Evolutionary conservation across 2,888 invertebrate species (phyloP).

Genomic region (Zonitis immaculata): DNA sequence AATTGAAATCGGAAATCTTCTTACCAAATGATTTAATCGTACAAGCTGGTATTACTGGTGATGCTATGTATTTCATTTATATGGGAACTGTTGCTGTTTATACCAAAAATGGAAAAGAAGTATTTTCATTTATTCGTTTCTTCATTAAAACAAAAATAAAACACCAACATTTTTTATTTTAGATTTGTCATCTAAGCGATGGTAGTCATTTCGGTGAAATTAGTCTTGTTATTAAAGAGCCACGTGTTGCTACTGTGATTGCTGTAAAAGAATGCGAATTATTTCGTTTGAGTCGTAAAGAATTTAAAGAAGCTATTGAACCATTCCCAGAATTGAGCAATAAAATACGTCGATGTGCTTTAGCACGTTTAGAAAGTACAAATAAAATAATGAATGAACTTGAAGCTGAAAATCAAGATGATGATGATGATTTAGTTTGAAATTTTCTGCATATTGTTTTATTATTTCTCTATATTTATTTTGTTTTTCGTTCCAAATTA

Average conservation of each 20-base stretch:
- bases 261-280: slow-evolving; percentile 50
- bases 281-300: slow-evolving; percentile 40
- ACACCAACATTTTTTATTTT: no score
- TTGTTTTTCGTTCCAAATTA: no score
- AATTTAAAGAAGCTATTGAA: slow-evolving; percentile 43
- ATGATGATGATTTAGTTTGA: no score
- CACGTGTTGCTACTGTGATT: slow-evolving; percentile 43
- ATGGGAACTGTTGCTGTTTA: slow-evolving; percentile 49
- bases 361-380: no score
- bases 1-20: slow-evolving; percentile 37
- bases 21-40: slow-evolving; percentile 46
- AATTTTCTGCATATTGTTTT: no score
- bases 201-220: slow-evolving; percentile 51
- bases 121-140: not conserved
- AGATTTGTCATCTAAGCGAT: slow-evolving; percentile 50
- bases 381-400: no score
- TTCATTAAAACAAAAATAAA: no score
- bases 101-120: slow-evolving; percentile 43
- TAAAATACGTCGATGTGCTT: no score
- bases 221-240: slow-evolving; percentile 45
- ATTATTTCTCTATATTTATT: no score
- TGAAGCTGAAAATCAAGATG: no score
- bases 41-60: slow-evolving; percentile 39
- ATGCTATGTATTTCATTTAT: slow-evolving; percentile 45
- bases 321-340: slow-evolving; percentile 41